Conservation (phyloP, 2,888 invertebrate species). For the Aradus depressus region DNA sequence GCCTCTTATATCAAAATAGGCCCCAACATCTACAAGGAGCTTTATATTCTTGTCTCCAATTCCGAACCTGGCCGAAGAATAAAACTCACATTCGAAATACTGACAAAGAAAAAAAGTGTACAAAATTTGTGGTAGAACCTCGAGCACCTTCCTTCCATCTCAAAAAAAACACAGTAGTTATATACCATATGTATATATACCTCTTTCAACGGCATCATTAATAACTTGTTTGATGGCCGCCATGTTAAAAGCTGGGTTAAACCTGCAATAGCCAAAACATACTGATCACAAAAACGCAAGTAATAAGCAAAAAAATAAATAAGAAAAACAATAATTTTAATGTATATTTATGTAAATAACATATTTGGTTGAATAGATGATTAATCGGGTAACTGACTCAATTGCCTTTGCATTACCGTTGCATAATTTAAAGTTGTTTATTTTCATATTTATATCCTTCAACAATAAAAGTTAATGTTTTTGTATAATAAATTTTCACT, state of each 20-base stretch:
- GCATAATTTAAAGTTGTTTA: not conserved
- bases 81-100: not conserved
- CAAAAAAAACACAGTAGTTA: conserved; percentile 4
- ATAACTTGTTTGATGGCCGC: conserved; percentile 88
- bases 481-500: no score
- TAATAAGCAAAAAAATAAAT: conserved; percentile 35
- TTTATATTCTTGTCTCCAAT: no score
- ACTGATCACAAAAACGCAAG: no score
- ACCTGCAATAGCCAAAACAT: no score
- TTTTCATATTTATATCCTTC: no score
- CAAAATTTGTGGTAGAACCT: no score
- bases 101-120: conserved; percentile 15
- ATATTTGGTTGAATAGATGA: not conserved
- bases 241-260: conserved; percentile 86
- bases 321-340: conserved; percentile 2
- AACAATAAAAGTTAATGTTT: no score
- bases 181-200: no score
- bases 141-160: not conserved
- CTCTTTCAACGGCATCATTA: conserved; percentile 88
- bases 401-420: not conserved
- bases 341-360: conserved; percentile 3
- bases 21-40: no score
- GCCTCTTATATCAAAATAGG: no score
- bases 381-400: not conserved
- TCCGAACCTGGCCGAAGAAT: no score